Evolutionary conservation across 2,888 invertebrate species (phyloP).

Genomic region (Agrotis segetum): DNA sequence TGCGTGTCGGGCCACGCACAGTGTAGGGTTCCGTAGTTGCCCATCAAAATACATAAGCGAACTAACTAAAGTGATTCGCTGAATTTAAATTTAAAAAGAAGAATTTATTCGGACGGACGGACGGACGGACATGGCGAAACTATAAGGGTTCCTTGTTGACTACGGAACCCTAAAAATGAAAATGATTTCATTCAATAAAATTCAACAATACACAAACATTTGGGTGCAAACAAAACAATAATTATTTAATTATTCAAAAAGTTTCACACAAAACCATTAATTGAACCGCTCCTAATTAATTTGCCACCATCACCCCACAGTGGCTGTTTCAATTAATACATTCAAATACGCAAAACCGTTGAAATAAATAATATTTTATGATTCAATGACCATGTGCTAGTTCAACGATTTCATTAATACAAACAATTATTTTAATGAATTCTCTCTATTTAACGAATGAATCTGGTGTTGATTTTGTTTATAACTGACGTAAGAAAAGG

Average conservation of each 20-base stretch:
- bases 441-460: not conserved
- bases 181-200: not conserved
- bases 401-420: not conserved
- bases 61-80: too few relatives aligned
- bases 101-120: too few relatives aligned
- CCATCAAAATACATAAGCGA: too few relatives aligned
- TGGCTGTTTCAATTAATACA: not conserved
- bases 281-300: slow-evolving; percentile 1
- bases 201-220: not conserved
- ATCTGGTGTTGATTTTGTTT: slow-evolving; percentile 7
- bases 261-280: not conserved
- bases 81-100: too few relatives aligned
- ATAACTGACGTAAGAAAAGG: too few relatives aligned
- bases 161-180: too few relatives aligned
- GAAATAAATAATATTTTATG: not conserved
- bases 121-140: too few relatives aligned
- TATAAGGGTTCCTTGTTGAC: too few relatives aligned
- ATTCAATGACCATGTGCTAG: not conserved
- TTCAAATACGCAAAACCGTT: not conserved
- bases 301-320: not conserved
- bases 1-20: too few relatives aligned
- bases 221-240: not conserved
- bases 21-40: too few relatives aligned
- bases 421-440: slow-evolving; percentile 4
- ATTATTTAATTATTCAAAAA: not conserved